phyloP scores from a whole-genome alignment of 2,888 invertebrate genomes.

The Papilio gigon region DNA sequence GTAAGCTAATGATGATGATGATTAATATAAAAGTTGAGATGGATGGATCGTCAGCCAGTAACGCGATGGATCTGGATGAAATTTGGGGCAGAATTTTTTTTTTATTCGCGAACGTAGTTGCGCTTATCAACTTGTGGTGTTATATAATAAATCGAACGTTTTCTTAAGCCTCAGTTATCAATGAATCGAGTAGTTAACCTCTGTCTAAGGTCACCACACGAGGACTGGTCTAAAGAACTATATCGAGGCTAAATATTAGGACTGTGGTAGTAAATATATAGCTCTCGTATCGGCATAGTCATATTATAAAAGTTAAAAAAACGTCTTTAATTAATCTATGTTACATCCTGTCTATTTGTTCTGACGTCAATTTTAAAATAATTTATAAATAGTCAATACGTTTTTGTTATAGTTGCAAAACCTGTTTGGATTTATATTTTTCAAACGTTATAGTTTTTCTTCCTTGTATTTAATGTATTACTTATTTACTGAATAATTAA shows the following conservation, averaged over 20 bases:
- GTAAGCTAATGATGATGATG: too few species aligned
- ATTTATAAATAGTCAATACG: too few species aligned
- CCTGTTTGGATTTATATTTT: neutral
- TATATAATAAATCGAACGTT: slow-evolving; percentile 9
- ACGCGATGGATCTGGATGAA: too few species aligned
- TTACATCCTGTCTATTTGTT: too few species aligned
- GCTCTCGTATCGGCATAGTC: neutral
- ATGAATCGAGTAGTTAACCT: slow-evolving; percentile 41
- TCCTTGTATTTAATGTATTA: neutral
- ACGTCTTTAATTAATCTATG: too few species aligned
- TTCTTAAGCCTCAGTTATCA: slow-evolving; percentile 28
- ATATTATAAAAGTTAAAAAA: neutral
- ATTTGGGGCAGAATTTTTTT: too few species aligned
- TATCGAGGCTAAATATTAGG: slow-evolving; percentile 43
- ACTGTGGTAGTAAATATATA: slow-evolving; percentile 1
- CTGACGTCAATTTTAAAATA: neutral
- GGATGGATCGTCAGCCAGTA: too few species aligned
- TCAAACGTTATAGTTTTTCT: neutral
- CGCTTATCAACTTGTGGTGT: too few species aligned
- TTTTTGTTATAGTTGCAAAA: neutral
- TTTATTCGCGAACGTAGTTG: too few species aligned
- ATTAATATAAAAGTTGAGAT: too few species aligned
- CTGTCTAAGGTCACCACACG: slow-evolving; percentile 40
- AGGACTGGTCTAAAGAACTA: slow-evolving; percentile 30
- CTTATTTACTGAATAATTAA: neutral